Conservation (phyloP, 1,140 invertebrate genomes). For the Cydia splendana region DNA sequence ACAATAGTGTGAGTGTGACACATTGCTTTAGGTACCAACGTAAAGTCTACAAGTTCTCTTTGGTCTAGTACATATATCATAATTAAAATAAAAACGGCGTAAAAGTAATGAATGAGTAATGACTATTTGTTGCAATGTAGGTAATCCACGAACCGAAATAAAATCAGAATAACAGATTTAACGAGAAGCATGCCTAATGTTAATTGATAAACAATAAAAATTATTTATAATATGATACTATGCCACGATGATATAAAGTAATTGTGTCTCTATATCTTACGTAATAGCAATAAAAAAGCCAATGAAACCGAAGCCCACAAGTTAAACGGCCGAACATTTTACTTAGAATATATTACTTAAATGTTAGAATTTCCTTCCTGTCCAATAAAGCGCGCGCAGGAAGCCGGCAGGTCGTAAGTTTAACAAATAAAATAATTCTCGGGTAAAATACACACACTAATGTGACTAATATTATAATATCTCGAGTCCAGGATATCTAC, state of each 20-base stretch:
- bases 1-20: too few relatives aligned
- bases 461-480: constrained; percentile 78
- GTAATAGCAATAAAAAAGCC: constrained; percentile 61
- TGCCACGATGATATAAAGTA: constrained; percentile 3
- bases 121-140: too few relatives aligned
- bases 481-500: constrained; percentile 68
- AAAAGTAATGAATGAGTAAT: too few relatives aligned
- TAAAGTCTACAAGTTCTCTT: too few relatives aligned
- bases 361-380: constrained; percentile 77
- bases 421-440: constrained; percentile 77
- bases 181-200: not conserved
- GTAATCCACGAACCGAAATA: too few relatives aligned
- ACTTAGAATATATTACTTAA: constrained; percentile 65
- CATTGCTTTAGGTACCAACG: too few relatives aligned
- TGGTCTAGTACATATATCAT: too few relatives aligned
- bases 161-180: not conserved
- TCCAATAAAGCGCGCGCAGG: constrained; percentile 72
- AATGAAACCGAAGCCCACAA: constrained; percentile 25
- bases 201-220: not conserved
- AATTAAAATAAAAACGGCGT: too few relatives aligned
- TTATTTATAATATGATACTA: not conserved
- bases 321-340: constrained; percentile 43
- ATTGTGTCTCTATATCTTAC: constrained; percentile 18
- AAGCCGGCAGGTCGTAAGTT: constrained; percentile 72
- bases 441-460: constrained; percentile 74